Evolutionary conservation across 2,888 invertebrate genomes (phyloP).

Genomic region (Acrobasis suavella): DNA sequence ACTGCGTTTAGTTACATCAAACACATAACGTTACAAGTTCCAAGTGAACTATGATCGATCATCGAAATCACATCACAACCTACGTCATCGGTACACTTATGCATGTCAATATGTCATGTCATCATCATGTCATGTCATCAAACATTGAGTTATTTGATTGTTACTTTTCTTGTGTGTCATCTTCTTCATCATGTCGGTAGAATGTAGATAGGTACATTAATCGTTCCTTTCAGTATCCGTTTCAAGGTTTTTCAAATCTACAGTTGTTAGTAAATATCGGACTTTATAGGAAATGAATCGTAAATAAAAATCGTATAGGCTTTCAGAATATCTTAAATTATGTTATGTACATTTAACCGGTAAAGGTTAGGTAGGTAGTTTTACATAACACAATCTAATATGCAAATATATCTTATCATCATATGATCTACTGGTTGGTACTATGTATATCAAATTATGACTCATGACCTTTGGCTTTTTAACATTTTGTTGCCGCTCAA

Average conservation of each 20-base stretch:
- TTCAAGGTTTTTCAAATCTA: too few relatives aligned
- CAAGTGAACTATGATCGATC: conserved; percentile 27
- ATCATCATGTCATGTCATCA: too few relatives aligned
- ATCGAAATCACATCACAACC: conserved; percentile 4
- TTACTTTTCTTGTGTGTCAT: conserved; percentile 6
- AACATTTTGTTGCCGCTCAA: conserved; percentile 49
- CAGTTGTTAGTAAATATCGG: too few relatives aligned
- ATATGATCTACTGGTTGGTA: background rate
- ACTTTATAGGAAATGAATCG: too few relatives aligned
- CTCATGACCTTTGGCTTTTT: conserved; percentile 10
- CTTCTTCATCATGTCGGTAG: too few relatives aligned
- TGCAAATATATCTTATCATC: background rate
- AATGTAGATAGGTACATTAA: too few relatives aligned
- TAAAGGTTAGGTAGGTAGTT: too few relatives aligned
- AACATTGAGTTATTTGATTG: conserved; percentile 19
- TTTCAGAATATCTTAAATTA: too few relatives aligned
- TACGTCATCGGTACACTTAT: background rate
- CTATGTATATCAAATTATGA: conserved; percentile 1
- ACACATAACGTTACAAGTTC: background rate
- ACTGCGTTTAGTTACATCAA: background rate
- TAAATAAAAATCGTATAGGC: too few relatives aligned
- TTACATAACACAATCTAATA: background rate
- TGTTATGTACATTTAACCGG: too few relatives aligned
- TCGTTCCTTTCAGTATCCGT: too few relatives aligned
- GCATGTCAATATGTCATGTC: conserved; percentile 10